Evolutionary conservation across 2,113 vertebrate species (phyloP), one percentile per base, ranked within the genome.

Genomic region (Mesoclemmys tuberculata): DNA sequence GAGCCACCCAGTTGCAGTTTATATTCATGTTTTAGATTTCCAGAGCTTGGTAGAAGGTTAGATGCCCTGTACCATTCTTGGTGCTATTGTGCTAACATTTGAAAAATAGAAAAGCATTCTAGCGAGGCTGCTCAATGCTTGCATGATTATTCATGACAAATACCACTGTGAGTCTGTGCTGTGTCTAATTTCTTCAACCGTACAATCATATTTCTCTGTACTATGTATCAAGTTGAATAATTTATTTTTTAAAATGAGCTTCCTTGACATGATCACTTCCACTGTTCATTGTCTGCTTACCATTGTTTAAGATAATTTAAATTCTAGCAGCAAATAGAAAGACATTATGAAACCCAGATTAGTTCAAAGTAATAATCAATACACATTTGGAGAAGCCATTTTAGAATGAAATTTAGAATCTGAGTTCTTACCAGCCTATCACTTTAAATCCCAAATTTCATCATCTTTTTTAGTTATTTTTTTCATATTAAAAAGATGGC

Each of bases 211-310:
- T 64, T 90, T 61, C 8, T 75, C 41, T 44, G 38, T 44, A 44
- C 24, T 44, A 44, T 44, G 51, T 10, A 87, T 90, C 87, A 90
- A 89, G 82, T 87, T 92, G 55, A 94, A 87, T 7, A 64, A 38
- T 18, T 83, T 35, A 8, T 64, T 80, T 88, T 92, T 78, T 48
- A 83, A 92, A 6, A 97, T 71, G 84, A 94, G 61, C 77, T 89
- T 21, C 93, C 90, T 85, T 64, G 61, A 80, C 90, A 93, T 79
- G 58, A 83, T 51, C 41, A 75, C 26, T 52, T 88, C 9, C 44
- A 82, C 44, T 79, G 29, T 48, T 81, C 44, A 75, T 93, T 90
- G 38, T 31, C 77, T 87, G 80, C 51, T 90, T 10, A 10, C 38
- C 94, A 83, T 64, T 55, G 5, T 18, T 12, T 54, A 49, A 31